phyloP scores from a whole-genome alignment of 2,113 vertebrate species.

The Pomatostomus ruficeps region DNA sequence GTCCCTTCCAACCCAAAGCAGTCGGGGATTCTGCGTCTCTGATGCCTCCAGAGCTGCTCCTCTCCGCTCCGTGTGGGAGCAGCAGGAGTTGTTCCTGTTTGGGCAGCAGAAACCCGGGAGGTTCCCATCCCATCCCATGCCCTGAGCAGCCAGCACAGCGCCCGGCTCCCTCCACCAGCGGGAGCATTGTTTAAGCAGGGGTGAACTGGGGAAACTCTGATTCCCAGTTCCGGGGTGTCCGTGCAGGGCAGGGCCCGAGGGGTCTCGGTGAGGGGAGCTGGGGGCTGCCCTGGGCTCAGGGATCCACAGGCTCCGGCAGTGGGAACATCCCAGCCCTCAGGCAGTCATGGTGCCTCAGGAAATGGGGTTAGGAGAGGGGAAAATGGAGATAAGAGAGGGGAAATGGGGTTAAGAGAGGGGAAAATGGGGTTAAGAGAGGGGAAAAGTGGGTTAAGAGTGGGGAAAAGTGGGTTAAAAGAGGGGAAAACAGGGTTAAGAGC shows the following conservation, averaged over 20 bases:
- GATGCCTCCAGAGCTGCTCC: neutral
- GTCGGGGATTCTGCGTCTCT: neutral
- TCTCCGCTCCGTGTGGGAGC: neutral
- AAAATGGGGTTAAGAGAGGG: too few relatives aligned
- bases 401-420: rapidly evolving
- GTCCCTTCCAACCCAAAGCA: neutral
- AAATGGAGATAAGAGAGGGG: rapidly evolving
- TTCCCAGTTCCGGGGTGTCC: rapidly evolving
- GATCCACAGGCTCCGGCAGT: neutral
- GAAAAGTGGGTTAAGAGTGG: rapidly evolving
- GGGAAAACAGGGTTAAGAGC: neutral
- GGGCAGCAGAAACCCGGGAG: neutral
- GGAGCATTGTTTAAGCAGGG: neutral
- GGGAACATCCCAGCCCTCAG: neutral
- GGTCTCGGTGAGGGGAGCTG: neutral
- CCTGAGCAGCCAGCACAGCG: rapidly evolving
- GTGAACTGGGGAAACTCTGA: neutral
- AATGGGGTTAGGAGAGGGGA: rapidly evolving
- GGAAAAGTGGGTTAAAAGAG: neutral
- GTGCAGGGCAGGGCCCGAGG: neutral
- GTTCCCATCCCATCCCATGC: neutral
- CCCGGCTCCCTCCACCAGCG: neutral
- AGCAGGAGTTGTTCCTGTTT: neutral
- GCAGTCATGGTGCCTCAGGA: rapidly evolving
- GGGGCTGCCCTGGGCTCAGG: neutral